Base-by-base conservation (phyloP, 2,888 invertebrate genomes). In the Nyleta sp. region DNA sequence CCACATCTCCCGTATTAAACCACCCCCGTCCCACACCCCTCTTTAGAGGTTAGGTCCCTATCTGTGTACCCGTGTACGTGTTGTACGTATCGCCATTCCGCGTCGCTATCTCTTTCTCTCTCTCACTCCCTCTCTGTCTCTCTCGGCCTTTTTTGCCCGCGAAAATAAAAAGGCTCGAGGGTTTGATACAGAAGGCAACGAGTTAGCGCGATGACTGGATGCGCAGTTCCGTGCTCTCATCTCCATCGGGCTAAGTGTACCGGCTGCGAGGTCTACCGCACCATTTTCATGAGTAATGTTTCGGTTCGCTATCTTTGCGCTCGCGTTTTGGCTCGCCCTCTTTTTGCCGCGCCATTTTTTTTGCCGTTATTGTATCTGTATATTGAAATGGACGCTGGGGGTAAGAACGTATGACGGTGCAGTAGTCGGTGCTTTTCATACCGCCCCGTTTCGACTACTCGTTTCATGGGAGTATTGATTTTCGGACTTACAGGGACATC, bases 401-500 rank as follows among this genome's bases (percentile, higher is more conserved):
- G 44, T 55, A 55, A 53, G 60, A 55, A 60, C 55, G 44, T 20
- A 33, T 18, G 22, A 35, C 10, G 28, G 33, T 20, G 20, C 15
- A 28, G 28, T 28, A 15, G 2, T 13, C 13, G 18, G 2, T 35
- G 33, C 38, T 42, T 48, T 38, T 65, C 35, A 13, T 35, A 57
- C 40, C 38, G 46, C 24, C 60, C 38, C n/a, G 8, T 13, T 38
- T 3, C 15, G 24, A 13, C 22, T 40, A 52, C 11, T 53, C 35
- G 22, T 64, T 53, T 28, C 6, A n/a, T 38, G 17, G 18, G 35
- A 5, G 10, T 53, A 72, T 72, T 42, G 73, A 57, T 55, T 70
- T 67, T 65, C 67, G 74, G 83, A 92, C 93, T 92, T 90, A 93
- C 93, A 93, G 91, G 40, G 93, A 93, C 84, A 92, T 91, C 44